Percentiles rank a stretch among this genome's conserved stretches.
Evolutionary conservation across 2,888 invertebrate species (phyloP).

Genomic region (Sarcophaga variegata): DNA sequence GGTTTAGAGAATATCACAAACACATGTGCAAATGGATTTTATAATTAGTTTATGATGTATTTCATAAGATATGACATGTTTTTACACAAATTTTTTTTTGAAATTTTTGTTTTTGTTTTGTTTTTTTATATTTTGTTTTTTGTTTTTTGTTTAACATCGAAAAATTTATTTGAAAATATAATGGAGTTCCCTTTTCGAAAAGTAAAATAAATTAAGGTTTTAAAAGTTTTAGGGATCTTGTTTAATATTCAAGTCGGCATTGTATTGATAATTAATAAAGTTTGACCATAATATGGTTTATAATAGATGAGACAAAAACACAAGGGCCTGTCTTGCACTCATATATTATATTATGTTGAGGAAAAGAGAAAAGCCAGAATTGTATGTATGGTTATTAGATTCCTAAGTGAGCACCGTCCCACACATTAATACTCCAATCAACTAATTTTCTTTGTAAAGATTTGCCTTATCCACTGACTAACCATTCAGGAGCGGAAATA

Average conservation of each 20-base stretch:
- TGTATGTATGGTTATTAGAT: too few species aligned
- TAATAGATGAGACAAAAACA: neutral
- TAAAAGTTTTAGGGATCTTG: neutral
- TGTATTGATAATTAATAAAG: neutral
- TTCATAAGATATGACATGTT: constrained; percentile 2
- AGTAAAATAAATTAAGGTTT: neutral
- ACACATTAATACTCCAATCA: too few species aligned
- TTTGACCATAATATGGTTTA: neutral
- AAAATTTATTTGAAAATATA: neutral
- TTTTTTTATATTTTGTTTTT: neutral
- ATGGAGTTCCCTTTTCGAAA: neutral
- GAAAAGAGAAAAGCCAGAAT: too few species aligned
- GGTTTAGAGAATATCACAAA: neutral
- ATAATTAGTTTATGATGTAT: constrained; percentile 44
- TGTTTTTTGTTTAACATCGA: neutral
- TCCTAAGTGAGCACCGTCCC: too few species aligned
- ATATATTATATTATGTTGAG: neutral
- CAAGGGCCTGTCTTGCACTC: neutral
- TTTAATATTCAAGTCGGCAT: too few species aligned
- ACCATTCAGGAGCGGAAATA: too few species aligned
- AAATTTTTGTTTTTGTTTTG: neutral
- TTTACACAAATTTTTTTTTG: constrained; percentile 11
- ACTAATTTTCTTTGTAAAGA: too few species aligned
- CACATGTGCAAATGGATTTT: constrained; percentile 48
- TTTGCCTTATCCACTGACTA: too few species aligned